Percentiles rank a stretch among this genome's conserved stretches.
Conservation (phyloP, 2,888 invertebrate genomes). For the Ariolimax columbianus region DNA sequence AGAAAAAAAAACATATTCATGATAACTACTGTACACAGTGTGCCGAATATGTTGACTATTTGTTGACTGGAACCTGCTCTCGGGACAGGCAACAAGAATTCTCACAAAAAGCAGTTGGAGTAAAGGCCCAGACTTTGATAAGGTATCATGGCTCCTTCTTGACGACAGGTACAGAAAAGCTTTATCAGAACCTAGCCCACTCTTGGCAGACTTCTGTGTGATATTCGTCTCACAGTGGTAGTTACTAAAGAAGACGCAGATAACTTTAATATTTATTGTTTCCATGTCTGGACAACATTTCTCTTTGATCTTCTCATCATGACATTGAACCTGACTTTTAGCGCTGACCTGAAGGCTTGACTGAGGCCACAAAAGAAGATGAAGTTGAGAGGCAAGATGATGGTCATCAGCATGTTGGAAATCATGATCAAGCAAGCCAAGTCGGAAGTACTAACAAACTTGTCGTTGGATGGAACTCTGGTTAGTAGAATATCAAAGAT, state of each 20-base stretch:
- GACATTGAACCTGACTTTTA: neutral
- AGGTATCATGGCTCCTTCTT: too few relatives aligned
- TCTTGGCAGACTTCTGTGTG: too few relatives aligned
- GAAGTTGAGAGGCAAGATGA: constrained; percentile 41
- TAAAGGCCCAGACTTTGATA: too few relatives aligned
- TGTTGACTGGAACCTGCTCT: too few relatives aligned
- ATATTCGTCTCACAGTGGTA: too few relatives aligned
- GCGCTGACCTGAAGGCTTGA: constrained; percentile 19
- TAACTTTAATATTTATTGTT: neutral
- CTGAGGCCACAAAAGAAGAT: constrained; percentile 42
- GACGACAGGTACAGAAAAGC: too few relatives aligned
- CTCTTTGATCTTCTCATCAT: neutral
- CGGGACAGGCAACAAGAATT: too few relatives aligned
- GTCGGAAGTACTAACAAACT: neutral
- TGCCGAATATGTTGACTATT: too few relatives aligned
- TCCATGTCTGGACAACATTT: neutral
- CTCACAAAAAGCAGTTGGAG: too few relatives aligned
- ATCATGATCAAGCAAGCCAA: constrained; percentile 5
- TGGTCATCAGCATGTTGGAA: constrained; percentile 20
- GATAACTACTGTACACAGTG: too few relatives aligned
- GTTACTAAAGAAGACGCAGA: neutral
- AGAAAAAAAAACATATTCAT: too few relatives aligned
- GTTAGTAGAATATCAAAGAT: neutral
- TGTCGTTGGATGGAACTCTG: neutral
- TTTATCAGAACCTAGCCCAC: too few relatives aligned